Evolutionary conservation across 2,797 vertebrate species (phyloP), one percentile per base, ranked within the genome.

Genomic region (Phataginus tetradactyla): DNA sequence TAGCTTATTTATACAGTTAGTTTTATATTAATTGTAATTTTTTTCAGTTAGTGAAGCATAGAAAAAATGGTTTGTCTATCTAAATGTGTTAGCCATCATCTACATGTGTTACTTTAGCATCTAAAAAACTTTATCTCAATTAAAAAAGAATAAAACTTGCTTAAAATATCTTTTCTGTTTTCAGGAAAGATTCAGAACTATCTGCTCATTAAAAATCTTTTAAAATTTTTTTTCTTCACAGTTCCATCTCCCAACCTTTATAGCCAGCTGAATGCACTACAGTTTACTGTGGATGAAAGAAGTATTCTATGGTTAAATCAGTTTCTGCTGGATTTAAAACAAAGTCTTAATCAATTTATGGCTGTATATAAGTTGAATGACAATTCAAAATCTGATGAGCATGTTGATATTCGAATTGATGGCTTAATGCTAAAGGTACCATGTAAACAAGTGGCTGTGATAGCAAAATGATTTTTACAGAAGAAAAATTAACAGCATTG

Each of bases 361-460:
- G 98, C 99, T 97, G 99, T 99, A 98, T 99, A 99, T 98, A 99
- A 99, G 98, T 99, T 99, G 98, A 99, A 98, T 89, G 99, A 99
- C 98, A 99, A 99, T 7, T 99, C 99, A 98, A 99, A 99, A 96
- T 99, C 99, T 1, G 99, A 99, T n/a, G 99, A 99, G 96, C 99
- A 99, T 79, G 99, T 99, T 15, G 99, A 99, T 98, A 97, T 99
- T 97, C 99, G 99, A 98, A 96, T 99, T 61, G 99, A 99, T 78
- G 99, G 99, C 93, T 99, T 99, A 89, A 99, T 99, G 99, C 98
- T 99, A 53, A 99, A 99, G 99, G 99, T 99, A 98, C 1, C n/a
- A 51, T 97, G 77, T 25, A 96, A 90, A 89, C 64, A 90, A 94
- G 84, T 85, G 79, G 23, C 72, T 93, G 1, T 53, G 25, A 94